Base-by-base conservation (phyloP, 2,888 invertebrate species). In the Adelphocoris suturalis region DNA sequence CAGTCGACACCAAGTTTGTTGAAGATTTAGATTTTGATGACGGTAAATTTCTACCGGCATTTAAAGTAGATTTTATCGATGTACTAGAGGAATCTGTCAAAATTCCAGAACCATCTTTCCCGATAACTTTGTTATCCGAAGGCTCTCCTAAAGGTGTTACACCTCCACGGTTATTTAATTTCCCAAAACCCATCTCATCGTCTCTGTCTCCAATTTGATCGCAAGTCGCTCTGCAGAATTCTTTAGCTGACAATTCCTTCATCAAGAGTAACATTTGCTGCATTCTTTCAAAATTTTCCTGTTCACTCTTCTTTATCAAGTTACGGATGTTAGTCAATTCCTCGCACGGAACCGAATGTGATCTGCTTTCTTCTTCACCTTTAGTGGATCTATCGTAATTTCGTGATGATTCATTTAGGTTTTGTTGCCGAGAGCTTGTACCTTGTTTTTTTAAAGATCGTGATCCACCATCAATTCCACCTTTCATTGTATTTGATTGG, bases 161-260 rank as follows among this genome's bases (percentile, higher is more conserved):
- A 37, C 37, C 37, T n/a, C n/a, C 57, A 5, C 57, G 14, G 16
- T n/a, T 23, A 0, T 68, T 68, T 23, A n/a, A 11, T 13, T 23
- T 68, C 16, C 16, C 52, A 11, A 14, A 52, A 68, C 68, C 68
- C 4, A 1, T 68, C 7, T 68, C 68, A 68, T 68, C 37, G 37
- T 37, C 7, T 37, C 37, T 37, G 37, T 37, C 37, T 2, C 3
- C 23, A 23, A 68, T 68, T 23, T 68, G 68, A 68, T 46, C 61
- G 48, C 86, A 86, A 46, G 86, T 75, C 13, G 86, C 86, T 47
- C 76, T 28, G 48, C 86, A 86, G 28, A 86, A 75, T 7, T 86
- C 86, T 75, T 52, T 86, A 37, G 76, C 28, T 28, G 86, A 86
- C 48, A 86, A 47, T 37, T 86, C 86, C 27, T 68, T 86, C 86